Conservation (phyloP, 2,113 vertebrate genomes). For the Mus spicilegus region DNA sequence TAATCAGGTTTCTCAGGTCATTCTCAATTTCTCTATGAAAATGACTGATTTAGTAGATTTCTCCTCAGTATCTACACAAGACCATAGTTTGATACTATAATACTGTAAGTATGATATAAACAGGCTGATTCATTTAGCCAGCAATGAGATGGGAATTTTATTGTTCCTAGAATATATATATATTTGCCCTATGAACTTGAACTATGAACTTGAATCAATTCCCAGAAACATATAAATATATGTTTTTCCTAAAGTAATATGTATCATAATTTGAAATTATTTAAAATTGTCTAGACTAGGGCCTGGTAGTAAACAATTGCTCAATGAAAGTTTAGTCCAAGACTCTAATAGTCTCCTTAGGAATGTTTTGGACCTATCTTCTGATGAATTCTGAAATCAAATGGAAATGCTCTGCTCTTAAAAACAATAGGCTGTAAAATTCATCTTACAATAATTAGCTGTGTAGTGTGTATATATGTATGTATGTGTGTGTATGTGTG, state of each 20-base stretch:
- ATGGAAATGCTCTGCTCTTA: neutral
- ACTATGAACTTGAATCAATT: neutral
- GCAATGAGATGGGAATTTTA: neutral
- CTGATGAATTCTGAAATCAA: neutral
- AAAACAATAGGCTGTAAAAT: neutral
- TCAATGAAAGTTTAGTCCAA: conserved; percentile 1
- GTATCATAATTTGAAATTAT: neutral
- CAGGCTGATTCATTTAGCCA: neutral
- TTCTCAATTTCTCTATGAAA: neutral
- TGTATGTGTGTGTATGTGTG: neutral
- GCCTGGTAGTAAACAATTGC: neutral
- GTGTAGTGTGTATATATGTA: neutral
- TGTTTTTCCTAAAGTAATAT: neutral
- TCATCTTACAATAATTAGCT: neutral
- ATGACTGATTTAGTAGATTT: neutral
- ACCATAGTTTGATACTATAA: neutral
- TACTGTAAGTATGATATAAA: neutral
- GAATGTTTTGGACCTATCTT: neutral
- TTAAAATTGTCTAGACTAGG: neutral
- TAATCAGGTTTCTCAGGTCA: neutral
- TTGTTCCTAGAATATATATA: neutral
- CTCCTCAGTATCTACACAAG: neutral
- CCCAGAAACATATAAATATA: neutral
- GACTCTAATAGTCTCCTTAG: neutral
- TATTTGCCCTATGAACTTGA: neutral